Evolutionary conservation across 2,888 invertebrate species (phyloP), one percentile per base, ranked within the genome.

Genomic region (Cephalotes varians): DNA sequence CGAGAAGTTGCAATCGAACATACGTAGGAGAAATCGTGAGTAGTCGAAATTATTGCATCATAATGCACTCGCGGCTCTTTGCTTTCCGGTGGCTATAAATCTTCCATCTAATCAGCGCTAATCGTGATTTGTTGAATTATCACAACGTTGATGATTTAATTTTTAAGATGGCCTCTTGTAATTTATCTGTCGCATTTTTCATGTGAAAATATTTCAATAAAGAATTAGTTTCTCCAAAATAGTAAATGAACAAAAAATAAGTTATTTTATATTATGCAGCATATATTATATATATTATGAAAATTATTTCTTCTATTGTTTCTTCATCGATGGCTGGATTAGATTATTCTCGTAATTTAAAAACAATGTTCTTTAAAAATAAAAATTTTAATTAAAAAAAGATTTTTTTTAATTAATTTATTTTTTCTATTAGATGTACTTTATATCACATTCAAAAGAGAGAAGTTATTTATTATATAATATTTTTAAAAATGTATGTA

Each of bases 1-100:
- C 74, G 77, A 79, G 81, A 80, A 82, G 74, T 84, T 85, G 85
- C 83, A 81, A 80, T 60, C 81, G 85, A 74, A 85, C 60, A 82
- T 81, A 85, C 82, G 74, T 44, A 69, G 62, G 84, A 81, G 86
- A 88, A 89, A 86, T 85, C 84, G 81, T 74, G 69, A 83, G 81
- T 85, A 85, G 83, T 85, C 87, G 76, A 89, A 89, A 86, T 85
- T 71, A 79, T 81, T 72, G 69, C 62, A 34, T 81, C 84, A 67
- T 82, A 79, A 84, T 84, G 82, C 80, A 69, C 77, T 44, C 76
- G 60, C 25, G 84, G 73, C 21, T 84, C 88, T 81, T 77, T 82
- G 82, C 80, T 65, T 85, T 81, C 25, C 58, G 6, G 77, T 56
- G 34, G 71, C 15, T 77, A 73, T 85, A 87, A 85, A 74, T 74